Base-by-base conservation (phyloP, 1,140 invertebrate genomes). In the Magallana gigas region DNA sequence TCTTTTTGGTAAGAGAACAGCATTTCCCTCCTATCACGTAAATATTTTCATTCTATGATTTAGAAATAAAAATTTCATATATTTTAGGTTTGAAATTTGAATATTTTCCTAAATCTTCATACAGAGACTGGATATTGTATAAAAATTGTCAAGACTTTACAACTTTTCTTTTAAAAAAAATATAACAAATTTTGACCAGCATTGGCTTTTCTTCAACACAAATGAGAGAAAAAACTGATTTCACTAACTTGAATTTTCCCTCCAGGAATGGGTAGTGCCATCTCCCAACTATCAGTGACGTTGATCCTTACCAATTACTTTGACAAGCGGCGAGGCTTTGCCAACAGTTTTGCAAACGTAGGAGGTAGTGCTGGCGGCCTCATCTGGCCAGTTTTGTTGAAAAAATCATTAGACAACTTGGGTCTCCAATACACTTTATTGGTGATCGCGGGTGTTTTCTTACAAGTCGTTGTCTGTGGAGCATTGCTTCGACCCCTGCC, bases 271-370 rank as follows among this genome's bases (percentile, higher is more conserved):
- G 84, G 80, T 82, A 58, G 16, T 36, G 80, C 84, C 6, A n/a
- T 80, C 8, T 16, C 84, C 4, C 84, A 88, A 57, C 76, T 82
- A 9, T 76, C 87, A 68, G 36, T 60, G 7, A 18, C 71, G 11
- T 36, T 88, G 18, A n/a, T 85, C 18, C n/a, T 88, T 4, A 68
- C 84, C 18, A 83, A n/a, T 8, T 88, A 85, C 23, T 88, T 88
- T 57, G 56, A 88, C 1, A 88, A 85, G n/a, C 64, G 60, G 18
- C 57, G 76, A 58, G 87, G 87, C 8, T 36, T 88, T 14, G 84
- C 87, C 16, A 88, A 88, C 57, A 88, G 84, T 59, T 57, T 88
- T 36, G 87, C 87, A 4, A 83, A 85, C 29, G 57, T 83, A 18
- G 87, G 87, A 11, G 87, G 71, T 12, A 85, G 87, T 68, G 12